Evolutionary conservation across 1,140 invertebrate genomes (phyloP).

Genomic region (Aplysia californica): DNA sequence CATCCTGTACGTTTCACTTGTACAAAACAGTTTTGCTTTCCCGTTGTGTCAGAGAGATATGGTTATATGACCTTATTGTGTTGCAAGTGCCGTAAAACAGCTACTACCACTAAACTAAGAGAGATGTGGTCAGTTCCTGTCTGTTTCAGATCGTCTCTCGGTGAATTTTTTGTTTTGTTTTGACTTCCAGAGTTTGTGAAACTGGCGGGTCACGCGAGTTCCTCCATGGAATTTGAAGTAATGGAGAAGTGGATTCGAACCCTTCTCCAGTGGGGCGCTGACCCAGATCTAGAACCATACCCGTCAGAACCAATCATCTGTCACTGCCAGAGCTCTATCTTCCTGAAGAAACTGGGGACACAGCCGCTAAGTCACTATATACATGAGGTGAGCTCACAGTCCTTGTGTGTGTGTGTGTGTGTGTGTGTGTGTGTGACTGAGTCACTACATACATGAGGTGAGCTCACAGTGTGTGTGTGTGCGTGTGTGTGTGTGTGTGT

Average conservation of each 20-base stretch:
- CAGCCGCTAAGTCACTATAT: conserved; percentile 61
- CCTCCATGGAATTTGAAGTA: conserved; percentile 43
- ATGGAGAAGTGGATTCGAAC: conserved; percentile 59
- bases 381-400: conserved; percentile 39
- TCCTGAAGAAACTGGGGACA: conserved; percentile 56
- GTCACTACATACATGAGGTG: background rate
- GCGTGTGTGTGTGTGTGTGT: too few species aligned
- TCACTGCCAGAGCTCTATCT: conserved; percentile 65
- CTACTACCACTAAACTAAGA: too few species aligned
- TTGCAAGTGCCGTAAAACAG: too few species aligned
- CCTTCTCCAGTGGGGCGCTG: conserved; percentile 61
- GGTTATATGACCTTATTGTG: too few species aligned
- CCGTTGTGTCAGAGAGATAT: too few species aligned
- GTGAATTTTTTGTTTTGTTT: background rate
- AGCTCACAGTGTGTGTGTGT: background rate
- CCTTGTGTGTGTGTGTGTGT: background rate
- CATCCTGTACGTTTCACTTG: too few species aligned
- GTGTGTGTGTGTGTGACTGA: background rate
- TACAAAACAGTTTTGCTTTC: too few species aligned
- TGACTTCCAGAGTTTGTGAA: conserved; percentile 52
- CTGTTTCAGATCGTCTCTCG: background rate
- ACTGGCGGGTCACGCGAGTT: conserved; percentile 41
- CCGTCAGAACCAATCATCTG: conserved; percentile 63
- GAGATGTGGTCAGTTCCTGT: too few species aligned
- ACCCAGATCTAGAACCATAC: conserved; percentile 64